A percentile compares a stretch with the other conserved stretches of the same genome.
Conservation (phyloP, 2,113 vertebrate species). For the Callochromis pleurospilus region DNA sequence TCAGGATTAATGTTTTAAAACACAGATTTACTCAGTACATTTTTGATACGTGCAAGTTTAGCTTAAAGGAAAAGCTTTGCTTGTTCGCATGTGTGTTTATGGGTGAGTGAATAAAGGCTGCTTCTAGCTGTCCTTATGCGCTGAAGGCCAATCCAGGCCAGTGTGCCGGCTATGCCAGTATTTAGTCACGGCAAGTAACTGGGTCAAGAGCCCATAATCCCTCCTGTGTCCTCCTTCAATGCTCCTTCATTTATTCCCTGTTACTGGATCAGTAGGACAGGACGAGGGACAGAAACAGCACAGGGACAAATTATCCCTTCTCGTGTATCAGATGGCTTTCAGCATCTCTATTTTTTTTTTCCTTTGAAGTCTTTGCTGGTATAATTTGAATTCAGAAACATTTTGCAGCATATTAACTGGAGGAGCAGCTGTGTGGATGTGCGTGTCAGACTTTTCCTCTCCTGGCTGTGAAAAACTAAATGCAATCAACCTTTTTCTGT, state of each 20-base stretch:
- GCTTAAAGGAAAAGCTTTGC: not conserved
- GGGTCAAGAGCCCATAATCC: constrained; percentile 11
- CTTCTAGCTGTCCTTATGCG: not conserved
- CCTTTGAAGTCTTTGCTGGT: not conserved
- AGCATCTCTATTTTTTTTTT: not conserved
- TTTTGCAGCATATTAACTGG: not conserved
- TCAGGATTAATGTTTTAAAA: not conserved
- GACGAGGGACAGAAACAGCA: not conserved
- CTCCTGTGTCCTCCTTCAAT: not conserved
- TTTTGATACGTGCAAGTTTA: not conserved
- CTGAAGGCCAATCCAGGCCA: not conserved
- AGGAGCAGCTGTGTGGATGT: not conserved
- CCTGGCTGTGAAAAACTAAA: not conserved
- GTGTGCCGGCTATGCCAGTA: not conserved
- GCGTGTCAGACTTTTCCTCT: not conserved
- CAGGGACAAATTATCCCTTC: not conserved
- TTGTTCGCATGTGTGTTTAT: not conserved
- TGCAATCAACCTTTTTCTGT: not conserved
- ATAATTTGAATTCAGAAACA: not conserved
- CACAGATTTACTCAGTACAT: not conserved
- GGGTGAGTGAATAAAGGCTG: not conserved
- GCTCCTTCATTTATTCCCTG: not conserved
- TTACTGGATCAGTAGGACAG: not conserved
- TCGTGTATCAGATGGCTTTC: not conserved
- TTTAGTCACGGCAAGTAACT: constrained; percentile 1